Conservation (phyloP, 2,113 vertebrate genomes). For the Etheostoma cragini region DNA sequence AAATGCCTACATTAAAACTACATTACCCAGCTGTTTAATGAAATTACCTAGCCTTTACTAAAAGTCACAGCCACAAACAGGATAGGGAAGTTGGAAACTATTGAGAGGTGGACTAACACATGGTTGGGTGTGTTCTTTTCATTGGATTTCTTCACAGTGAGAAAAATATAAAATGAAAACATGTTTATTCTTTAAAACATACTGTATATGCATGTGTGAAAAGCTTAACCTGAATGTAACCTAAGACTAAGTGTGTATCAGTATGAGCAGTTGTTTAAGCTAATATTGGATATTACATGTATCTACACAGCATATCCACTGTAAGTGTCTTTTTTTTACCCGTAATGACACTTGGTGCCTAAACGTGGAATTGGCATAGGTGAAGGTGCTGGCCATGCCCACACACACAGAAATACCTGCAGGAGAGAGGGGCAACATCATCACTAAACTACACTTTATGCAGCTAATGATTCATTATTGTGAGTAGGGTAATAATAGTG, state of each 20-base stretch:
- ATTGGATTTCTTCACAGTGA: too few species aligned
- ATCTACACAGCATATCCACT: background rate
- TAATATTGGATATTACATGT: background rate
- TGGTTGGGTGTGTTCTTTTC: too few species aligned
- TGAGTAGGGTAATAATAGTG: too few species aligned
- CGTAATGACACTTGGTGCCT: conserved; percentile 95
- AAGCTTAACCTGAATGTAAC: background rate
- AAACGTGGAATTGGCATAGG: conserved; percentile 93
- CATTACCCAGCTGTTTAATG: too few species aligned
- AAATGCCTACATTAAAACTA: too few species aligned
- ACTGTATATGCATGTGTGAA: background rate
- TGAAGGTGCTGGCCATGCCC: conserved; percentile 97
- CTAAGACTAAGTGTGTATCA: background rate
- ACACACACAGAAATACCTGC: conserved; percentile 95
- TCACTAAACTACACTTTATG: background rate
- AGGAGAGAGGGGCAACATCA: conserved; percentile 25
- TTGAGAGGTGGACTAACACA: too few species aligned
- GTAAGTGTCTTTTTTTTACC: conserved; percentile 79
- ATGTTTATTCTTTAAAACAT: background rate
- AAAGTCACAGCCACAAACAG: too few species aligned
- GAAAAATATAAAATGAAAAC: background rate
- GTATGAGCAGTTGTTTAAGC: background rate
- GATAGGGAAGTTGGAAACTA: too few species aligned
- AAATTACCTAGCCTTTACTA: too few species aligned
- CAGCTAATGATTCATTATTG: background rate